Conservation (phyloP, 1,140 invertebrate species). For the Nephotettix cincticeps region DNA sequence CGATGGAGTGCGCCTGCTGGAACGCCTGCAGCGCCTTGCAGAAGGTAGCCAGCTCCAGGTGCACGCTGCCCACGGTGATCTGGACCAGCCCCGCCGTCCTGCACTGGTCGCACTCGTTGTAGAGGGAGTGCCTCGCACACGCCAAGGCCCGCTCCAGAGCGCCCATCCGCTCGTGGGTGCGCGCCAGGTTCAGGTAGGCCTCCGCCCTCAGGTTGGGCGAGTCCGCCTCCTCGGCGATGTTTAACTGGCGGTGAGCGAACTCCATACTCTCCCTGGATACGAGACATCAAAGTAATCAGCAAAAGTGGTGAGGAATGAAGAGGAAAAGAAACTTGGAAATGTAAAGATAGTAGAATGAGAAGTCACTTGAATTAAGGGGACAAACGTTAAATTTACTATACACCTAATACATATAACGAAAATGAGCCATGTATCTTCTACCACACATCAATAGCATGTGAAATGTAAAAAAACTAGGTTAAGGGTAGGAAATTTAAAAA, state of each 20-base stretch:
- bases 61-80: slow-evolving; percentile 79
- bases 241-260: slow-evolving; percentile 78
- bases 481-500: too few species aligned
- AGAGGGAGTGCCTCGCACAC: slow-evolving; percentile 79
- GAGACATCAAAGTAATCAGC: too few species aligned
- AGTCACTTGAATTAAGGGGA: too few species aligned
- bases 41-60: slow-evolving; percentile 80
- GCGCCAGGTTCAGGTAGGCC: slow-evolving; percentile 80
- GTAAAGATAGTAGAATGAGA: too few species aligned
- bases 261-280: slow-evolving; percentile 76
- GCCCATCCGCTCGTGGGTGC: slow-evolving; percentile 78
- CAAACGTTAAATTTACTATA: too few species aligned
- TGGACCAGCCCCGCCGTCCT: slow-evolving; percentile 77
- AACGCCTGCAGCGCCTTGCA: slow-evolving; percentile 82
- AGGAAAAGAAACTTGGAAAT: too few species aligned
- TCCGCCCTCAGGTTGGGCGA: slow-evolving; percentile 80
- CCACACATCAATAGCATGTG: too few species aligned
- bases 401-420: too few species aligned
- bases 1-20: slow-evolving; percentile 78
- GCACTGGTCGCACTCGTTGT: slow-evolving; percentile 81
- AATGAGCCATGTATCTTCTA: too few species aligned
- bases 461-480: too few species aligned
- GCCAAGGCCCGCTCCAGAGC: slow-evolving; percentile 76
- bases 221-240: slow-evolving; percentile 81
- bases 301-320: too few species aligned